phyloP scores from a whole-genome alignment of 2,797 vertebrate species.

The Scarus forsteni region DNA sequence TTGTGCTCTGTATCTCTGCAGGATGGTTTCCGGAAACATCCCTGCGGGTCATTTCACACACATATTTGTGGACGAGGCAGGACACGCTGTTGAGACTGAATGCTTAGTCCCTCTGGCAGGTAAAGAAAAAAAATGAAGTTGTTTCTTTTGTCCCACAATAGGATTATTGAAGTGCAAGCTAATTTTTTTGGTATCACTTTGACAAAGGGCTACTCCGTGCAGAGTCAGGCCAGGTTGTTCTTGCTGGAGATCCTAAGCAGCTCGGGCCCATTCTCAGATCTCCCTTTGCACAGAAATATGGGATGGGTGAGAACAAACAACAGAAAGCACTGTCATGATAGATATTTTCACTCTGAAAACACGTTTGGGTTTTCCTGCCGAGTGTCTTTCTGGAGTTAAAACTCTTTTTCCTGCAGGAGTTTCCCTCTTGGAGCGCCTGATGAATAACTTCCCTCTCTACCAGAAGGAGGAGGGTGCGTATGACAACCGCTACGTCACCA shows the following conservation, averaged over 20 bases:
- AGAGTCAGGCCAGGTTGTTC: slow-evolving; percentile 88
- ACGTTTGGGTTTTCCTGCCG: not conserved
- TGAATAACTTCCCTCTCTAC: slow-evolving; percentile 88
- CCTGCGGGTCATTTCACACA: slow-evolving; percentile 89
- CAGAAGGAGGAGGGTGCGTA: slow-evolving; percentile 75
- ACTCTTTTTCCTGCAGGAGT: slow-evolving; percentile 68
- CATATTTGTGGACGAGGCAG: slow-evolving; percentile 94
- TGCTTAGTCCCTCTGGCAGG: slow-evolving; percentile 89
- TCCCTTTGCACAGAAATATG: slow-evolving; percentile 81
- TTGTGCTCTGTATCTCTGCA: slow-evolving; percentile 59
- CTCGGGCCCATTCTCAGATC: slow-evolving; percentile 92
- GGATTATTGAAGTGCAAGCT: not conserved
- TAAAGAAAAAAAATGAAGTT: slow-evolving; percentile 51
- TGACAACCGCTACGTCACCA: slow-evolving; percentile 88
- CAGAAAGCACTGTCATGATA: not conserved
- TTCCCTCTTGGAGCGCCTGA: slow-evolving; percentile 93
- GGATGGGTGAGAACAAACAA: slow-evolving; percentile 86
- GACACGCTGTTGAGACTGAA: slow-evolving; percentile 91
- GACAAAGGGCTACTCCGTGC: slow-evolving; percentile 73
- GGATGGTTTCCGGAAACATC: slow-evolving; percentile 87
- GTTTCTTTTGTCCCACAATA: not conserved
- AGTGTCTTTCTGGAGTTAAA: slow-evolving; percentile 6
- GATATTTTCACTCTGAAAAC: not conserved
- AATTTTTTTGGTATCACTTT: slow-evolving; percentile 4
- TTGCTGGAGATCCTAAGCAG: slow-evolving; percentile 95